Percentiles rank a stretch among this genome's conserved stretches.
These are phyloP conservation scores for Nestor notabilis DNA, from an alignment of 2,113 vertebrate species.

Conservation along the genomic window DNA sequence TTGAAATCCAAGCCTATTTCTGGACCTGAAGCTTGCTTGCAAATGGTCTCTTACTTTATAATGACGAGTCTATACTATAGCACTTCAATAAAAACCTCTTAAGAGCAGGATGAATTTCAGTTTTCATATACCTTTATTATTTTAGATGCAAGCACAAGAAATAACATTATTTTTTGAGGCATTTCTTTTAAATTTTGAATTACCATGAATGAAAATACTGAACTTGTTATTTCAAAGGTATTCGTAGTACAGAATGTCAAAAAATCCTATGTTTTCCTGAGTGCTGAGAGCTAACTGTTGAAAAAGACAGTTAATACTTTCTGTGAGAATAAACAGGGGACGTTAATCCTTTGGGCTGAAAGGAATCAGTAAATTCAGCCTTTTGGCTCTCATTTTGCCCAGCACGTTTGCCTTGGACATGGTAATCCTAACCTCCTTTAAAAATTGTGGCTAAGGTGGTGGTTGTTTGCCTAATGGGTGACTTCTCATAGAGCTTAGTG, in stretches of 20 bases:
- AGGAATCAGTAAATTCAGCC: neutral
- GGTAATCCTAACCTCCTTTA: conserved; percentile 4
- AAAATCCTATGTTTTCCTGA: neutral
- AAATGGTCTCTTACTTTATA: neutral
- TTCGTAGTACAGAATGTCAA: neutral
- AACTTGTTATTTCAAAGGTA: neutral
- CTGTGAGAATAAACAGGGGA: neutral
- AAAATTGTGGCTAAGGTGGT: neutral
- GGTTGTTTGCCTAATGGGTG: conserved; percentile 54
- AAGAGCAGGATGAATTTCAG: neutral
- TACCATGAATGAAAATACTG: neutral
- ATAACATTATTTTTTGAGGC: neutral
- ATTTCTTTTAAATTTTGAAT: neutral
- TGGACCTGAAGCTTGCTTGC: neutral
- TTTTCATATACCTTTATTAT: neutral
- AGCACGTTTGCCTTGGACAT: neutral
- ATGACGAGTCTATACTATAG: neutral
- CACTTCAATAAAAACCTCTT: neutral
- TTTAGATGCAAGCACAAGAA: neutral
- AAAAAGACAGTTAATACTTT: neutral
- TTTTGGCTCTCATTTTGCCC: neutral
- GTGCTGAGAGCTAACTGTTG: neutral
- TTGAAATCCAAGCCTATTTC: neutral
- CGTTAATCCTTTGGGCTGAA: neutral
- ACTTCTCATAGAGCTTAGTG: conserved; percentile 22